Conservation (phyloP, 2,888 invertebrate genomes). For the Clusia tigrina region DNA sequence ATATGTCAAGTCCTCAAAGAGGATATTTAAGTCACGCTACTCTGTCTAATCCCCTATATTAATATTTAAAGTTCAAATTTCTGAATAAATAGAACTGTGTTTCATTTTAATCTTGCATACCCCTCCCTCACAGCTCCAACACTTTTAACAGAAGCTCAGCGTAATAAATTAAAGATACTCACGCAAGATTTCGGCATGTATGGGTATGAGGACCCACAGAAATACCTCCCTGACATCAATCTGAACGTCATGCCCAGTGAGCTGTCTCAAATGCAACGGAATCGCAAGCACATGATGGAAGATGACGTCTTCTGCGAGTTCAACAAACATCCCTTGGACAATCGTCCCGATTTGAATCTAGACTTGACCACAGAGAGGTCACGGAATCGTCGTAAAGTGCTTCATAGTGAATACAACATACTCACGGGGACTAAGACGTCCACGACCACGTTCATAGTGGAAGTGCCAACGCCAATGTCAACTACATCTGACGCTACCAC, state of each 20-base stretch:
- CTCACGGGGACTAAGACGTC: constrained; percentile 36
- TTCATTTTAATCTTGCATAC: no score
- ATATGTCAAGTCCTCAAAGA: no score
- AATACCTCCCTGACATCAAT: constrained; percentile 49
- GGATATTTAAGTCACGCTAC: no score
- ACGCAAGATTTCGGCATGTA: constrained; percentile 68
- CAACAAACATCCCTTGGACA: constrained; percentile 41
- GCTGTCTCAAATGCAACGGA: constrained; percentile 59
- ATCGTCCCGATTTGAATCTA: constrained; percentile 41
- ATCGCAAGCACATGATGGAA: constrained; percentile 59
- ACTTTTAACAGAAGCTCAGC: no score
- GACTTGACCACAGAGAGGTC: constrained; percentile 48
- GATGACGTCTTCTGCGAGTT: constrained; percentile 48
- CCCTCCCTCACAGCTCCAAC: no score
- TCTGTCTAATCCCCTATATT: no score
- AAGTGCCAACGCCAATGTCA: constrained; percentile 43
- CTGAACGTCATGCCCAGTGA: constrained; percentile 42
- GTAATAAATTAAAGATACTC: constrained; percentile 71
- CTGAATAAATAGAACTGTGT: no score
- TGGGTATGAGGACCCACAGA: constrained; percentile 13
- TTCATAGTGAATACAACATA: constrained; percentile 51
- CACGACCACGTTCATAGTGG: constrained; percentile 30
- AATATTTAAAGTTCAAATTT: no score
- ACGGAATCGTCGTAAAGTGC: constrained; percentile 47
- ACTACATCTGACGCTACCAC: constrained; percentile 40